phyloP scores from a whole-genome alignment of 2,797 vertebrate genomes.

The Cossypha caffra region DNA sequence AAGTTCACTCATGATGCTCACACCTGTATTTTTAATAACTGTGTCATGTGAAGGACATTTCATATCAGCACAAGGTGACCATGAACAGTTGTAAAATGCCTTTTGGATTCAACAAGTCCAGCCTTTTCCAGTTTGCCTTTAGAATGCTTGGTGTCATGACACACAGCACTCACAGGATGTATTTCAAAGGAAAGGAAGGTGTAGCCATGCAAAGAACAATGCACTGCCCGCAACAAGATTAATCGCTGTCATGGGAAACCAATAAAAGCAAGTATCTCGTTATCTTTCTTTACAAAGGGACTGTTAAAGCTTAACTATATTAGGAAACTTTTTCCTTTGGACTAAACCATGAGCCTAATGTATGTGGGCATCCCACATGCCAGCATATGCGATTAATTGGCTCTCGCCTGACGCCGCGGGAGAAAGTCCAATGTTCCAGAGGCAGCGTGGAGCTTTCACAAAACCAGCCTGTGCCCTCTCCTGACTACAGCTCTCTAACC shows the following conservation, averaged over 20 bases:
- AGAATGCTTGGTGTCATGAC: not conserved
- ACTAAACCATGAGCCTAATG: not conserved
- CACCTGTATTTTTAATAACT: not conserved
- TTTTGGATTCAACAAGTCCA: conserved; percentile 10
- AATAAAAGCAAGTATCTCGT: conserved; percentile 28
- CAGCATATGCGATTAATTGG: not conserved
- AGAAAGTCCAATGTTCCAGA: conserved; percentile 24
- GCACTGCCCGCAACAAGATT: not conserved
- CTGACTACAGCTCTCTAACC: not conserved
- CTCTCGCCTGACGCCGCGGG: not conserved
- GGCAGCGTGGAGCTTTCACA: not conserved
- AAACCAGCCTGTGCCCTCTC: not conserved
- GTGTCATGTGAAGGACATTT: not conserved
- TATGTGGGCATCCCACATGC: not conserved
- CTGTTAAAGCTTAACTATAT: conserved; percentile 60
- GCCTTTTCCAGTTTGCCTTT: conserved; percentile 14
- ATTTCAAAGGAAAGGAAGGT: conserved; percentile 33
- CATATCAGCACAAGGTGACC: conserved; percentile 20
- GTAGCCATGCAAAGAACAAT: conserved; percentile 32
- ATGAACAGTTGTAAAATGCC: not conserved
- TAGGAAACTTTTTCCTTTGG: conserved; percentile 52
- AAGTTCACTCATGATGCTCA: not conserved
- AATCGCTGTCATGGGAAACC: not conserved
- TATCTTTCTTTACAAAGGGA: conserved; percentile 43
- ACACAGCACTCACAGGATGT: not conserved